Evolutionary conservation across 1,140 invertebrate genomes (phyloP), one percentile per base, ranked within the genome.

Genomic region (Dinoponera quadriceps): DNA sequence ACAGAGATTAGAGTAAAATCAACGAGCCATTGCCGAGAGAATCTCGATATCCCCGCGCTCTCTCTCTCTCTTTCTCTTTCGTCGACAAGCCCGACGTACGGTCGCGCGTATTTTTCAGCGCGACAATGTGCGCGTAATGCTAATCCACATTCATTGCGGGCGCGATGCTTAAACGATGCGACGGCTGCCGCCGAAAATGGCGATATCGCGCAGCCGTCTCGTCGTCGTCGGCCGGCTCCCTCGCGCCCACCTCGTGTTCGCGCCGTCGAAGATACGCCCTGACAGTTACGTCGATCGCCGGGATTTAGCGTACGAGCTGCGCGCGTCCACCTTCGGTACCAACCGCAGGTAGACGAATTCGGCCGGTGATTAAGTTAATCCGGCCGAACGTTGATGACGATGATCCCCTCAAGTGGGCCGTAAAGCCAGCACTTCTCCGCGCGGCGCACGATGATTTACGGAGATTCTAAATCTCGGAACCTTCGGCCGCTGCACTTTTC

Each of bases 51-150:
- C 18, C 73, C 59, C 27, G 65, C 38, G 7, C 4, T 44, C 4
- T 44, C 18, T 44, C 7, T 3, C 73, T 57, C 27, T 65, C 80
- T 60, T 14, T 54, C 59, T 44, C 54, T 20, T 14, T 38, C 75
- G 71, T 88, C 66, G 78, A 80, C 85, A 88, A 88, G 81, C 55
- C 86, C 77, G 85, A 88, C 68, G 55, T 88, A 83, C 68, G 87
- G 54, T 82, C 75, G 72, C 59, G 51, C 74, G 66, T n/a, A n/a
- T 87, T 83, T 77, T 87, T 80, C 57, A 44, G 14, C 65, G 14
- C 59, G 68, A 92, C 91, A 92, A 91, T 92, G 73, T 81, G 22
- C 77, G 66, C 84, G 85, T 92, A 92, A 92, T 92, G 91, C 87
- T 92, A 92, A 92, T 87, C 91, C 89, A 82, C 60, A 60, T 88